A percentile compares a stretch with the other conserved stretches of the same genome.
Conservation (phyloP, 2,797 vertebrate species). For the Oreochromis grahami region DNA sequence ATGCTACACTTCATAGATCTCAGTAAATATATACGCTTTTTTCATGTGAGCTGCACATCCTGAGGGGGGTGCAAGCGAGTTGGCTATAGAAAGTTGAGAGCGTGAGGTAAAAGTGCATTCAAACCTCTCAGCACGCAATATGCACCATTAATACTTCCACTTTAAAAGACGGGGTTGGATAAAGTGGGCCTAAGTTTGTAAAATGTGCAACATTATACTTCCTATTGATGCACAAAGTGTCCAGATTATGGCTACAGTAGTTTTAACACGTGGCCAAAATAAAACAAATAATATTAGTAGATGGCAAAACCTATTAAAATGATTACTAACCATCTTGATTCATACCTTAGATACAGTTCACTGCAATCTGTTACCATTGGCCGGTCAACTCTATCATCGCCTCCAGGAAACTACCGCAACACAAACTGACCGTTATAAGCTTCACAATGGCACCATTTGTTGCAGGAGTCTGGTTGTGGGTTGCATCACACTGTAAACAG, state of each 20-base stretch:
- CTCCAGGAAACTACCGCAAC: background rate
- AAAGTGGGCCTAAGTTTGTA: background rate
- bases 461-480: conserved; percentile 4
- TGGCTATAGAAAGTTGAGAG: background rate
- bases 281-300: background rate
- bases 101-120: background rate
- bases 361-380: background rate
- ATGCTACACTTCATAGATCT: background rate
- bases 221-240: background rate
- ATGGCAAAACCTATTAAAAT: background rate
- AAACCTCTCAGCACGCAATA: background rate
- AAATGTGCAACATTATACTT: background rate
- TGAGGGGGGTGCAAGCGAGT: background rate
- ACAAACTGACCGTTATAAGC: background rate
- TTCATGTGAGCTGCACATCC: background rate
- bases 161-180: background rate
- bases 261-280: background rate
- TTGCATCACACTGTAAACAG: conserved; percentile 42
- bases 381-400: background rate
- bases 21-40: background rate
- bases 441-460: background rate
- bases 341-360: background rate
- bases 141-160: background rate
- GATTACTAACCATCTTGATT: background rate
- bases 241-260: background rate